A percentile compares a stretch with the other conserved stretches of the same genome.
Evolutionary conservation across 2,888 invertebrate species (phyloP).

Genomic region (Sepiola atlantica): DNA sequence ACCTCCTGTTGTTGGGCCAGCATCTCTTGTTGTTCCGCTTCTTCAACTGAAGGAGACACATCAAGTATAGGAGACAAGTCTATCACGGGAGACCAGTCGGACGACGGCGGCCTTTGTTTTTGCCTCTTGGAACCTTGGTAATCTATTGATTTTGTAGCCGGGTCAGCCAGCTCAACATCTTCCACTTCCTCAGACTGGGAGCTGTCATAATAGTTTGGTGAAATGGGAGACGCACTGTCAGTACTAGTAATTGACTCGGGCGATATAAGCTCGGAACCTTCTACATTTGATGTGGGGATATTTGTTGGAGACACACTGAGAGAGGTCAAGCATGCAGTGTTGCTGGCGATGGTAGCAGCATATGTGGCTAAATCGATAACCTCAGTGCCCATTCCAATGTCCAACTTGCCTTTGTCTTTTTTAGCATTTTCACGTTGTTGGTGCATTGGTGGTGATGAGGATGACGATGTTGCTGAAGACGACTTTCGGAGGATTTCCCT

Average conservation of each 20-base stretch:
- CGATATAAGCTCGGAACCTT: constrained; percentile 55
- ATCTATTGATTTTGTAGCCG: constrained; percentile 71
- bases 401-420: neutral
- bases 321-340: constrained; percentile 72
- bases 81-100: constrained; percentile 76
- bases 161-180: constrained; percentile 70
- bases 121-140: constrained; percentile 71
- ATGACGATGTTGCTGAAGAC: neutral
- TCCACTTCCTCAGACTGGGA: constrained; percentile 58
- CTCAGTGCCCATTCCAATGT: constrained; percentile 48
- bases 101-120: constrained; percentile 70
- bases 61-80: constrained; percentile 76
- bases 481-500: constrained; percentile 35
- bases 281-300: constrained; percentile 52
- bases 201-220: constrained; percentile 68
- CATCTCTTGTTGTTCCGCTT: constrained; percentile 74
- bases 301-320: constrained; percentile 72
- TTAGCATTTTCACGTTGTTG: constrained; percentile 4
- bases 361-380: constrained; percentile 72
- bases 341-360: constrained; percentile 73
- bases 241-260: constrained; percentile 62
- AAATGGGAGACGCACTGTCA: constrained; percentile 64
- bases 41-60: constrained; percentile 75
- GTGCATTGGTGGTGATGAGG: neutral
- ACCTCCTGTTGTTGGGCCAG: constrained; percentile 69